Evolutionary conservation across 2,797 vertebrate genomes (phyloP), one percentile per base, ranked within the genome.

Genomic region (Chelonia mydas): DNA sequence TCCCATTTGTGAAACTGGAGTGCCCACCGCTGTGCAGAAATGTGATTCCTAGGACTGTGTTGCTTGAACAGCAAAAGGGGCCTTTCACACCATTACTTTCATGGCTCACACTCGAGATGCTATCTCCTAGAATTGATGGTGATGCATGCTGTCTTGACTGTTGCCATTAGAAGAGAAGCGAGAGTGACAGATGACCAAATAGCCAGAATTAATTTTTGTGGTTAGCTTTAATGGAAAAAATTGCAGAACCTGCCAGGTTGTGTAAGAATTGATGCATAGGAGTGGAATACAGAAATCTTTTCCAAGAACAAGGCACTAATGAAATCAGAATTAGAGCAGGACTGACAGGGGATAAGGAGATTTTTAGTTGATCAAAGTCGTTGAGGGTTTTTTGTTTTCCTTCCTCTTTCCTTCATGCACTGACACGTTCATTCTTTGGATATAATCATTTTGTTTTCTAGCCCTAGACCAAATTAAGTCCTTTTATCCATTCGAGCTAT

Each of bases 21-120:
- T 0, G 0, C 0, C 0, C 11, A 37, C 21, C n/a, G 17, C 1
- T 2, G 31, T 83, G 17, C 37, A 45, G 82, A n/a, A 77, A 3
- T 2, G 1, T 0, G 0, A 1, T 47, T 84, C 59, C 87, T 79
- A 41, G 72, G 61, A 3, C 28, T 12, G 47, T n/a, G 7, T 28
- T 31, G 8, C 37, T 51, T 7, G 31, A 19, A 23, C 27, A n/a
- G 47, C 5, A 9, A 47, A 13, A 49, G 15, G 61, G 19, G 21
- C 21, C 25, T 21, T 3, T 41, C n/a, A 51, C 1, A 0, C 77
- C 55, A 6, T 82, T 90, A 2, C 0, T 3, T n/a, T 6, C 5
- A 0, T 1, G 2, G 0, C 50, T 57, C 0, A 0, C 8, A 17
- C 77, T 85, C 3, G 0, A 74, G 41, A 74, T 51, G 57, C 8